Evolutionary conservation across 2,113 vertebrate genomes (phyloP), one percentile per base, ranked within the genome.

Genomic region (Synodontis membranacea): DNA sequence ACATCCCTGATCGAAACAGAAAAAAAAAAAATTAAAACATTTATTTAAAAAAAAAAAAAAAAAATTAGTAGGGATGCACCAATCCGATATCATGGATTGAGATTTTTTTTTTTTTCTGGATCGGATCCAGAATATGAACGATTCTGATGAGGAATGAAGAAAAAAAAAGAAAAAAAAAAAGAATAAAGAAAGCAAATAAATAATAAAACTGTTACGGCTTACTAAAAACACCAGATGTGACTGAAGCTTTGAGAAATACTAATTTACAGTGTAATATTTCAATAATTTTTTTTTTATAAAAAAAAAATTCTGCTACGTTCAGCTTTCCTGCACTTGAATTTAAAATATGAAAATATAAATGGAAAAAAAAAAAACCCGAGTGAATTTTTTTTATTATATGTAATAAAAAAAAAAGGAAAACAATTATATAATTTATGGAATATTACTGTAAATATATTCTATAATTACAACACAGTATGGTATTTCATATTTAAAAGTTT

Each of bases 1-100:
- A 94, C 93, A 94, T 95, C 93, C 94, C 95, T 94, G 94, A 94
- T 94, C 93, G 87, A 92, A 95, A 94, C 88, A 46, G 52, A 88
- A 89, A 79, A 44, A 86, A 92, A 89, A 88, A 80, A 58, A 90
- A 90, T n/a, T n/a, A 88, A 46, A 60, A 46, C 17, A 75, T 75
- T 25, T 39, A 34, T 70, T 37, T 39, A 44, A 72, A 14, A 75
- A 75, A n/a, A 75, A 28, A 75, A 76, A 44, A 42, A n/a, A 48
- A n/a, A 28, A 44, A 14, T 23, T 7, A 23, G 21, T 25, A 39
- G 50, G 50, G 78, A 80, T 80, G 46, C 78, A 80, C 78, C 78
- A 37, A 37, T 54, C 48, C 4, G 48, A 54, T 14, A 79, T 79
- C 17, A 37, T 1, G 50, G 76, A 37, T 37, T 1, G 48, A 75